Percentiles rank a stretch among this genome's conserved stretches.
phyloP scores from a whole-genome alignment of 2,113 vertebrate genomes.

The Zosterops pallidus region DNA sequence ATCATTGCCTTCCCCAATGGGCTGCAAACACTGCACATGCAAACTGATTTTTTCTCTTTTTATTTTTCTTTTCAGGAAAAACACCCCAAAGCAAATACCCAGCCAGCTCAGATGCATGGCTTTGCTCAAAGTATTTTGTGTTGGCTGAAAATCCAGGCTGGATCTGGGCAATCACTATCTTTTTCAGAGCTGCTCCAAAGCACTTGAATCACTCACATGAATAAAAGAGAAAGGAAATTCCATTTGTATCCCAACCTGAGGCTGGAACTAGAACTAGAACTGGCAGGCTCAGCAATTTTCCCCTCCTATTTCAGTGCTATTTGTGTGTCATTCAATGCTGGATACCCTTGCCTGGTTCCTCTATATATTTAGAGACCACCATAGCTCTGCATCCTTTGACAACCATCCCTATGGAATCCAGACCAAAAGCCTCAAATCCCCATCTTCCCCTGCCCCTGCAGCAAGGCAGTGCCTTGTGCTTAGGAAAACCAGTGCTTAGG shows the following conservation, averaged over 20 bases:
- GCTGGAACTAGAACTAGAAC: background rate
- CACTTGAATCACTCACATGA: background rate
- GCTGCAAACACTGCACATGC: background rate
- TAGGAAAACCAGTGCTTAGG: background rate
- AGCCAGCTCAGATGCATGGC: background rate
- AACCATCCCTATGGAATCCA: background rate
- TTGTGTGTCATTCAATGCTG: background rate
- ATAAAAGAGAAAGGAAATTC: background rate
- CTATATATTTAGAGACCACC: background rate
- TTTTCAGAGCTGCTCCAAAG: background rate
- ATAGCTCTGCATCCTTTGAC: background rate
- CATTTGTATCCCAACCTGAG: background rate
- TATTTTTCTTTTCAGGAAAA: background rate
- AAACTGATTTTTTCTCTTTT: background rate
- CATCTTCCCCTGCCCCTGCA: background rate
- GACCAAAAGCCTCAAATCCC: background rate
- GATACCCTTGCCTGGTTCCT: background rate
- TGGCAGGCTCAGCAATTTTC: background rate
- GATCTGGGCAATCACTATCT: background rate
- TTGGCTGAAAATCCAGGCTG: background rate
- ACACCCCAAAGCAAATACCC: background rate
- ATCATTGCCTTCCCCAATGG: accelerated
- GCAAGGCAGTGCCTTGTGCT: background rate
- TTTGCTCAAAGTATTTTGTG: background rate
- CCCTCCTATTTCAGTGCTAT: background rate